Base-by-base conservation (phyloP, 1,140 invertebrate genomes). In the Wasmannia auropunctata region DNA sequence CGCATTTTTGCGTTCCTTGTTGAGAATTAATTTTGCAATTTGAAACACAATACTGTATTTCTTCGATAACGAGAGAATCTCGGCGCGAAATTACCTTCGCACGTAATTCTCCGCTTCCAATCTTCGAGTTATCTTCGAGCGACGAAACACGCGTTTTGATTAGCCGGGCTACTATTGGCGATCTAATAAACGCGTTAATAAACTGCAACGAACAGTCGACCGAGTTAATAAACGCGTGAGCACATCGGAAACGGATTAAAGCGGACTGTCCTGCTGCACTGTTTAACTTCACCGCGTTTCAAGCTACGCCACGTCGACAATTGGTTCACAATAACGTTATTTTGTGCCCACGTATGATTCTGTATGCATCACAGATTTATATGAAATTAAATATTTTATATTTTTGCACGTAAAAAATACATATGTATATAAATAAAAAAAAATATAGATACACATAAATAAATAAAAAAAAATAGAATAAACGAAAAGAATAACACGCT, bases 121-220 rank as follows among this genome's bases (percentile, higher is more conserved):
- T 40, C 34, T 65, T 65, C 22, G 10, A 22, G 19, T 6, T 8
- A n/a, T 69, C 31, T 81, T 81, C 22, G 31, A 22, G 22, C 22
- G 16, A 19, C 34, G 34, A 49, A 63, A 37, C 7, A 14, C 10
- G 3, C 34, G 3, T 54, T 70, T 7, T 31, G 14, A 14, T 70
- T 11, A 11, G 0, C 4, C 10, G 8, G 14, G 34, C 7, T 54
- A 7, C 25, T 31, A 5, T 1, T 11, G 22, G 19, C 63, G 19
- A 43, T 10, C 51, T 58, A 81, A 70, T 58, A 81, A 81, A 72
- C 34, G 37, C 37, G n/a, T 72, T 58, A 83, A 72, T 83, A 83
- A 83, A 74, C 28, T 74, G 8, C 8, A 37, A 58, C 14, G 3
- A 72, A 58, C 46, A 69, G 65, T 19, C 34, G n/a, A n/a, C n/a